These are phyloP conservation scores for Prionailurus viverrinus DNA, from an alignment of 2,113 vertebrate species.

Conservation along the genomic window DNA sequence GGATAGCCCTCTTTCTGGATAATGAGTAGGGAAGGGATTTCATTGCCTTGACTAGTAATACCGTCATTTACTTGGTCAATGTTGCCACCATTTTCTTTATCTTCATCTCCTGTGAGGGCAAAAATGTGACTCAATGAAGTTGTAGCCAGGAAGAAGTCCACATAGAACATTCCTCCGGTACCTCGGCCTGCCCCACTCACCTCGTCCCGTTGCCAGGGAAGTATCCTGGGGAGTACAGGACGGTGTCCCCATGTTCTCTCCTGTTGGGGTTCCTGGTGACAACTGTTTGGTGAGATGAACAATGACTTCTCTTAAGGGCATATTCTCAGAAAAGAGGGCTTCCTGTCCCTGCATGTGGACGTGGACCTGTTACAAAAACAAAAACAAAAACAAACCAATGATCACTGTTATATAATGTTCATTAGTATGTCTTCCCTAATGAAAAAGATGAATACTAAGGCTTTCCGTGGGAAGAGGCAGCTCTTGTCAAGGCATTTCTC, in stretches of 20 bases:
- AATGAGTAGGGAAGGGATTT: neutral
- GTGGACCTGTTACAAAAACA: constrained; percentile 26
- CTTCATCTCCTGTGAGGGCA: neutral
- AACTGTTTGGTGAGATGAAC: neutral
- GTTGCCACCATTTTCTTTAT: neutral
- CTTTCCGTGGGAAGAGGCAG: neutral
- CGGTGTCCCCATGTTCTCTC: neutral
- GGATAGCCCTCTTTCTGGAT: neutral
- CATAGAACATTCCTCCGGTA: neutral
- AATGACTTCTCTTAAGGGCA: constrained; percentile 67
- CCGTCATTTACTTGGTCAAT: neutral
- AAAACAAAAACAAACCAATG: too few species aligned
- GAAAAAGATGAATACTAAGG: neutral
- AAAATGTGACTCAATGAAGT: neutral
- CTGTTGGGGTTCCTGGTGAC: neutral
- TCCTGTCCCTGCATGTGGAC: constrained; percentile 64
- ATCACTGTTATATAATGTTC: neutral
- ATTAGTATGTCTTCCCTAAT: neutral
- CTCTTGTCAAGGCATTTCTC: neutral
- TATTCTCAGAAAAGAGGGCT: constrained; percentile 67
- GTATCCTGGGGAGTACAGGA: neutral
- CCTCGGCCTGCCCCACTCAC: neutral
- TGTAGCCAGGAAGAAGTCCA: neutral
- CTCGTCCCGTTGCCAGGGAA: neutral
- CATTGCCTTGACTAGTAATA: too few species aligned